Percentiles rank a stretch among this genome's conserved stretches.
phyloP scores from a whole-genome alignment of 2,888 invertebrate species.

The Spilarctia lutea region DNA sequence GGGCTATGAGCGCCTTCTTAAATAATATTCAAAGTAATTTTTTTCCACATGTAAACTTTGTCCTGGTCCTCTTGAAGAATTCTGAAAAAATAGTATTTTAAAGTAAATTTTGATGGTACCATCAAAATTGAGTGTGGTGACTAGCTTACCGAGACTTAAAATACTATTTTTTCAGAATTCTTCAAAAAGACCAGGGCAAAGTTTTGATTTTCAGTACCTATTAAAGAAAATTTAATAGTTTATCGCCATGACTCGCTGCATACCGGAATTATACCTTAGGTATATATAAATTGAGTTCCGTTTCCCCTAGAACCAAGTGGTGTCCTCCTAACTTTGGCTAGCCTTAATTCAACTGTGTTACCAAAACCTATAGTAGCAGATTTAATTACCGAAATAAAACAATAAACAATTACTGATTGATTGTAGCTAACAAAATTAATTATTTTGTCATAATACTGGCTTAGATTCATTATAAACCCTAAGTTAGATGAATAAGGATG shows the following conservation, averaged over 20 bases:
- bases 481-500: not conserved
- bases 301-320: not conserved
- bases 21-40: not conserved
- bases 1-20: no score
- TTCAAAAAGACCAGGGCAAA: not conserved
- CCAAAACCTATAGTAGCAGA: conserved; percentile 13
- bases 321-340: not conserved
- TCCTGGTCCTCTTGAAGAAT: not conserved
- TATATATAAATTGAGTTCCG: not conserved
- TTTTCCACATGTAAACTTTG: not conserved
- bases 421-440: conserved; percentile 50
- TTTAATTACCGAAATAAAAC: conserved; percentile 52
- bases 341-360: not conserved
- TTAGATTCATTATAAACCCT: conserved; percentile 18
- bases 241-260: not conserved
- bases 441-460: conserved; percentile 18
- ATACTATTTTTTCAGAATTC: not conserved
- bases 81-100: not conserved
- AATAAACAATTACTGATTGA: conserved; percentile 45
- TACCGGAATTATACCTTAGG: not conserved
- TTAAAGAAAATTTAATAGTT: not conserved
- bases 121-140: not conserved
- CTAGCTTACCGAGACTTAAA: not conserved
- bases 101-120: not conserved
- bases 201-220: not conserved